Conservation (phyloP, 1,140 invertebrate genomes). For the Trissolcus basalis region DNA sequence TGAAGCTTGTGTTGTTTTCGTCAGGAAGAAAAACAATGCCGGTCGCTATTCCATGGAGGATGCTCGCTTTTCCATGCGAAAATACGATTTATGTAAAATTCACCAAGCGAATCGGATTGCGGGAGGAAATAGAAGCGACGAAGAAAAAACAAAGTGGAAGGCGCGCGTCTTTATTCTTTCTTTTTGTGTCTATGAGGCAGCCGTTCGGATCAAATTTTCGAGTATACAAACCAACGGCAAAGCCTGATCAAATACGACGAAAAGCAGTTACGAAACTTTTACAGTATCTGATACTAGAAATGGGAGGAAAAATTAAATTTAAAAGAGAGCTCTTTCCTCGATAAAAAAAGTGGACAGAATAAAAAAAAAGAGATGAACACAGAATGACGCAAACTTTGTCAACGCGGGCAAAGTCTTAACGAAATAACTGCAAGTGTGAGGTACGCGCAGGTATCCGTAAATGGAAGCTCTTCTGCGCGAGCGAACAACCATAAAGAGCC, state of each 20-base stretch:
- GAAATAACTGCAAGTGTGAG: conserved; percentile 46
- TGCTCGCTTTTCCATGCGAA: conserved; percentile 21
- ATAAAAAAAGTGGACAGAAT: conserved; percentile 8
- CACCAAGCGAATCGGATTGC: conserved; percentile 34
- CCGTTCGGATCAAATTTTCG: conserved; percentile 50
- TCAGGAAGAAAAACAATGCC: conserved; percentile 25
- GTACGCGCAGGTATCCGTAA: conserved; percentile 63
- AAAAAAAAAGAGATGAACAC: conserved; percentile 8
- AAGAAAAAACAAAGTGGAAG: neutral
- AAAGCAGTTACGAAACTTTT: conserved; percentile 51
- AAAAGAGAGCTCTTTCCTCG: conserved; percentile 37
- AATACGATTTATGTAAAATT: conserved; percentile 47
- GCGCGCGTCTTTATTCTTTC: conserved; percentile 17
- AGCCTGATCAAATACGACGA: conserved; percentile 51
- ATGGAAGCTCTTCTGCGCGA: conserved; percentile 65
- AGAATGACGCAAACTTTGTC: conserved; percentile 22
- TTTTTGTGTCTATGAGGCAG: conserved; percentile 21
- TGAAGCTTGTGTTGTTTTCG: too few relatives aligned
- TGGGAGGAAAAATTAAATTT: conserved; percentile 50
- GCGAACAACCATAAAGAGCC: conserved; percentile 63
- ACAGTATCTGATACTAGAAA: conserved; percentile 44
- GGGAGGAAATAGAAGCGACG: conserved; percentile 8
- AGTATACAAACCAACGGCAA: conserved; percentile 41
- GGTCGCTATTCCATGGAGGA: conserved; percentile 10
- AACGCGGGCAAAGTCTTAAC: conserved; percentile 33